phyloP scores from a whole-genome alignment of 2,888 invertebrate genomes.

The Auanema freiburgensis region DNA sequence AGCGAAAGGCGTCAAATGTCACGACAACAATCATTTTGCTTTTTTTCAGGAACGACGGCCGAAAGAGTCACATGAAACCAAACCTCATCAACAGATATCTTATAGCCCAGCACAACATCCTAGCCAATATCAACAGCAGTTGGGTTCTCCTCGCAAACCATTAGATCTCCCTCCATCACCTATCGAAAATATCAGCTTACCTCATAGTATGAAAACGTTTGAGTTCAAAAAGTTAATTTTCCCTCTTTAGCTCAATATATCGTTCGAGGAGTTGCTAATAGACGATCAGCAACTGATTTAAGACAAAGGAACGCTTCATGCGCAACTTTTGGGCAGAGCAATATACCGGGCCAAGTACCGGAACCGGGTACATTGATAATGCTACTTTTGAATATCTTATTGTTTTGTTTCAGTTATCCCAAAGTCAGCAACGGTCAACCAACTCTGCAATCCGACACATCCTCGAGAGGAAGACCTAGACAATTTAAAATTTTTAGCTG shows the following conservation, averaged over 20 bases:
- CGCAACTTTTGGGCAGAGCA: conserved; percentile 26
- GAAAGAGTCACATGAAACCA: conserved; percentile 14
- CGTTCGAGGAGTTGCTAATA: conserved; percentile 25
- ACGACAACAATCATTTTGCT: neutral
- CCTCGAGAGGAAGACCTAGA: conserved; percentile 21
- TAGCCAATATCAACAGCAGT: too few species aligned
- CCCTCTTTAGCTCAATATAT: conserved; percentile 42
- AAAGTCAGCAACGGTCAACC: conserved; percentile 46
- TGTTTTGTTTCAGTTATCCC: conserved; percentile 27
- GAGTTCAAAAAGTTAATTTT: conserved; percentile 7
- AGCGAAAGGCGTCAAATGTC: conserved; percentile 5
- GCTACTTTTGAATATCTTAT: neutral
- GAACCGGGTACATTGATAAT: conserved; percentile 7
- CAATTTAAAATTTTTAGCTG: conserved; percentile 39
- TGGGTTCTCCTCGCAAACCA: neutral
- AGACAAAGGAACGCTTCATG: conserved; percentile 27
- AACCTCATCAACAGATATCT: conserved; percentile 5
- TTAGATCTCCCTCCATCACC: conserved; percentile 15
- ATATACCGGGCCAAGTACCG: conserved; percentile 34
- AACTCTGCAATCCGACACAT: conserved; percentile 1
- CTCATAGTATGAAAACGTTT: conserved; percentile 49
- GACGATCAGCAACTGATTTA: conserved; percentile 26
- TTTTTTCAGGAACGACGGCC: conserved; percentile 13
- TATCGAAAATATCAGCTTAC: conserved; percentile 55
- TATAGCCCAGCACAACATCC: neutral